These are phyloP conservation scores for Anthrax anthrax DNA, from an alignment of 2,888 invertebrate species.

Conservation along the genomic window DNA sequence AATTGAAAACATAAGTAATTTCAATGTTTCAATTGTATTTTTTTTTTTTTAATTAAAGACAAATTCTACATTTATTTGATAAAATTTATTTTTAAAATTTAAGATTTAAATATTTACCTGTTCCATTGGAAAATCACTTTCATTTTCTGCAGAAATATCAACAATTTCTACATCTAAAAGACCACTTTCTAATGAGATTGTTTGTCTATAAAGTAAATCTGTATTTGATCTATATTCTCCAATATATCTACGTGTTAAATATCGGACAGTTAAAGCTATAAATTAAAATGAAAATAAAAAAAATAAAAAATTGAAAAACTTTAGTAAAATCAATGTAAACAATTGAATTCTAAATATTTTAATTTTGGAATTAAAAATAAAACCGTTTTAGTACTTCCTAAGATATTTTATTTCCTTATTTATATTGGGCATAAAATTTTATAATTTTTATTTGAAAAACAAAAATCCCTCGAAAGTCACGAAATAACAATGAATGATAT, in stretches of 20 bases:
- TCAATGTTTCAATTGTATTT: not conserved
- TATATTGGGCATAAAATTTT: too few relatives aligned
- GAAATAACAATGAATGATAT: too few relatives aligned
- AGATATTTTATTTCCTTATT: too few relatives aligned
- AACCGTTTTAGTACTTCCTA: too few relatives aligned
- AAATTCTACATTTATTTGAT: too few relatives aligned
- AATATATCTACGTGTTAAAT: slow-evolving; percentile 60
- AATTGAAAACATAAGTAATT: not conserved
- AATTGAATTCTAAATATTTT: too few relatives aligned
- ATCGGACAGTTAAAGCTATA: slow-evolving; percentile 62
- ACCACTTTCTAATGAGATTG: slow-evolving; percentile 50
- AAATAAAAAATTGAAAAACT: not conserved
- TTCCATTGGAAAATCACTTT: slow-evolving; percentile 42
- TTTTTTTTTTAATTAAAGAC: not conserved
- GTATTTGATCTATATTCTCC: slow-evolving; percentile 71
- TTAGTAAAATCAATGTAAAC: too few relatives aligned
- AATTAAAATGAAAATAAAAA: slow-evolving; percentile 29
- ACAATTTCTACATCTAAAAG: slow-evolving; percentile 64
- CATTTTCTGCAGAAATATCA: slow-evolving; percentile 59
- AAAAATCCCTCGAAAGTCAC: too few relatives aligned
- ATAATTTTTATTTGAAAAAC: too few relatives aligned
- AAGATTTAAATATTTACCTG: slow-evolving; percentile 36
- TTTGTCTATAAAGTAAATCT: slow-evolving; percentile 65
- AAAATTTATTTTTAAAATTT: too few relatives aligned
- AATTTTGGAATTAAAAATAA: too few relatives aligned